phyloP scores from a whole-genome alignment of 2,888 invertebrate genomes.

The Conchocele bisecta region DNA sequence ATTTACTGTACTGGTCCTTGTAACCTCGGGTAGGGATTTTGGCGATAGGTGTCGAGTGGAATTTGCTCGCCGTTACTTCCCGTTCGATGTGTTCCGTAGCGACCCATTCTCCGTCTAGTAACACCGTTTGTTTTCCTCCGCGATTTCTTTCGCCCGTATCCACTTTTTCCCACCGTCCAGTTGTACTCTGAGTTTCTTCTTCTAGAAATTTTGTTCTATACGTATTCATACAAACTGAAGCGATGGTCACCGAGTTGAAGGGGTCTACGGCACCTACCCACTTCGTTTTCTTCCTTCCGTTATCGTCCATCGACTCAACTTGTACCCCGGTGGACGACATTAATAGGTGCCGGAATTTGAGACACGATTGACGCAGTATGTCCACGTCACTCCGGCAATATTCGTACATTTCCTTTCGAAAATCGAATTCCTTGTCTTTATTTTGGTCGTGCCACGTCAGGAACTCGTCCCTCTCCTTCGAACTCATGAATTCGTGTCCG shows the following conservation, averaged over 20 bases:
- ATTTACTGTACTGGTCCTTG: constrained; percentile 39
- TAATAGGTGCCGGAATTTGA: constrained; percentile 33
- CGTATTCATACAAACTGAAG: too few relatives aligned
- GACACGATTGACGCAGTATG: constrained; percentile 36
- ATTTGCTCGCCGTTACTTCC: too few relatives aligned
- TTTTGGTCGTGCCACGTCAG: too few relatives aligned
- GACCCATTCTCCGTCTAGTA: too few relatives aligned
- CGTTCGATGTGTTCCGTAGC: too few relatives aligned
- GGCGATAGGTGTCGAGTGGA: too few relatives aligned
- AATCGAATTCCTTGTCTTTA: constrained; percentile 42
- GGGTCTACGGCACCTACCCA: constrained; percentile 29
- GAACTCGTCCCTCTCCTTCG: too few relatives aligned
- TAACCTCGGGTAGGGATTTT: constrained; percentile 48
- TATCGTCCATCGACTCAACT: neutral
- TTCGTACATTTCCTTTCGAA: constrained; percentile 42
- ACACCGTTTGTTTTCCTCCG: too few relatives aligned
- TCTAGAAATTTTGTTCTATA: constrained; percentile 17
- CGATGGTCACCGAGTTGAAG: neutral
- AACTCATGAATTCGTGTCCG: too few relatives aligned
- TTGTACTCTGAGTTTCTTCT: constrained; percentile 16
- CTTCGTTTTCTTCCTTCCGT: constrained; percentile 9
- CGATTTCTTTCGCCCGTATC: constrained; percentile 18
- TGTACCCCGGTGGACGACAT: constrained; percentile 10
- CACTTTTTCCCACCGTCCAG: too few relatives aligned
- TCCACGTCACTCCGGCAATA: constrained; percentile 49